Conservation (phyloP, 2,888 invertebrate species). For the Taenaris catops region DNA sequence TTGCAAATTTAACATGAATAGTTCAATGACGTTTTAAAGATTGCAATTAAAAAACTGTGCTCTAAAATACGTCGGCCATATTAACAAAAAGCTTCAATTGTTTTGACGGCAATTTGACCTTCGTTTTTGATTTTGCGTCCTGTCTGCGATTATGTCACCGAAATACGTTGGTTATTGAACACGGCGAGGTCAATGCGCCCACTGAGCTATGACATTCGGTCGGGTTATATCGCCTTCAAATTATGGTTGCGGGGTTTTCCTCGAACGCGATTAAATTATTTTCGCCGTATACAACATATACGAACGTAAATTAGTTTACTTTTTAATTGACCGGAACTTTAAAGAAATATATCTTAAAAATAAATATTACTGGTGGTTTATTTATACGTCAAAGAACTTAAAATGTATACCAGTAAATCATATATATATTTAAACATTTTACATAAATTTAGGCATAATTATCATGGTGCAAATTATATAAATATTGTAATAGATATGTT, state of each 20-base stretch:
- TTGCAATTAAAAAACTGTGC: constrained; percentile 39
- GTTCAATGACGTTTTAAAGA: constrained; percentile 22
- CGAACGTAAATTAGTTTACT: constrained; percentile 1
- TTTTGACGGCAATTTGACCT: constrained; percentile 76
- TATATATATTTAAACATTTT: too few relatives aligned
- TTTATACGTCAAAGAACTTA: too few relatives aligned
- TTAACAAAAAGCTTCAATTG: constrained; percentile 71
- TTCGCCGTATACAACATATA: neutral
- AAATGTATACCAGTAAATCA: too few relatives aligned
- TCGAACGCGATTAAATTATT: constrained; percentile 16
- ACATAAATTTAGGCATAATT: too few relatives aligned
- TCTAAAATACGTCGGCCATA: constrained; percentile 65
- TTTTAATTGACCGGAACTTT: too few relatives aligned
- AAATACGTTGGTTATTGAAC: constrained; percentile 40
- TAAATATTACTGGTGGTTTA: too few relatives aligned
- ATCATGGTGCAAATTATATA: too few relatives aligned
- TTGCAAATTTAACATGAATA: neutral
- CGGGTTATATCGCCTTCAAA: constrained; percentile 40
- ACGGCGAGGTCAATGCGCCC: constrained; percentile 31
- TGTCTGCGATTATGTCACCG: constrained; percentile 51
- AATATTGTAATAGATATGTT: too few relatives aligned
- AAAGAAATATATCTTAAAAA: too few relatives aligned
- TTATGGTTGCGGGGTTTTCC: constrained; percentile 24
- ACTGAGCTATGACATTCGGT: constrained; percentile 35
- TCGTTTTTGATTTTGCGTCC: constrained; percentile 62